phyloP scores from a whole-genome alignment of 1,140 invertebrate genomes.

The Dendrolimus punctatus region DNA sequence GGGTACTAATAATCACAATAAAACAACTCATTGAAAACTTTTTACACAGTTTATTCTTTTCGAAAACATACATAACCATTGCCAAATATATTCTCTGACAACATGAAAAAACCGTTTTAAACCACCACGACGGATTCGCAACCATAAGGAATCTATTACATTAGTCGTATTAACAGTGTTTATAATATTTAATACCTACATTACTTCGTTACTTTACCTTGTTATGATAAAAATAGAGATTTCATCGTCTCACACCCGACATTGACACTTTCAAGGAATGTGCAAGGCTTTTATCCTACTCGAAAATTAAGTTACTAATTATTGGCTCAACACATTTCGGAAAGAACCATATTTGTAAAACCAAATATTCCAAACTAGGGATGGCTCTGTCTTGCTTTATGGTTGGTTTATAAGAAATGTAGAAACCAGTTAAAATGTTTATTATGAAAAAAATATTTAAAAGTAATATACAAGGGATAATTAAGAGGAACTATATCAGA shows the following conservation, averaged over 20 bases:
- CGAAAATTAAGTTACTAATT: too few relatives aligned
- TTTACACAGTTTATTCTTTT: constrained; percentile 42
- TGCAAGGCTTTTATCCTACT: too few relatives aligned
- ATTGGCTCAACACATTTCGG: too few relatives aligned
- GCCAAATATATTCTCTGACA: constrained; percentile 42
- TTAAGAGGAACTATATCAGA: too few relatives aligned
- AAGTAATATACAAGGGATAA: too few relatives aligned
- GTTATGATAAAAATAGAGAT: constrained; percentile 48
- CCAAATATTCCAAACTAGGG: too few relatives aligned
- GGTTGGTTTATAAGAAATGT: too few relatives aligned
- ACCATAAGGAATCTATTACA: constrained; percentile 29
- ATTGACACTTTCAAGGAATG: not conserved
- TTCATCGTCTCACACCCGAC: constrained; percentile 20
- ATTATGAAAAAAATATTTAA: too few relatives aligned
- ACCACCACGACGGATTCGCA: constrained; percentile 26
- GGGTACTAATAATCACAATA: not conserved
- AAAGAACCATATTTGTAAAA: too few relatives aligned
- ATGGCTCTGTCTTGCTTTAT: too few relatives aligned
- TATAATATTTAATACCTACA: constrained; percentile 20
- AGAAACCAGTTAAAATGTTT: too few relatives aligned
- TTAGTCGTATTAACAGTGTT: constrained; percentile 27
- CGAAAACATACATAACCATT: constrained; percentile 34
- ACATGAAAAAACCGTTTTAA: constrained; percentile 41
- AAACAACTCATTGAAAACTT: constrained; percentile 12
- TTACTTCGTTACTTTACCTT: constrained; percentile 34